Percentiles rank a stretch among this genome's conserved stretches.
These are phyloP conservation scores for Phenganax subtilis DNA, from an alignment of 92 coral and sea anemone genomes.

Conservation along the genomic window DNA sequence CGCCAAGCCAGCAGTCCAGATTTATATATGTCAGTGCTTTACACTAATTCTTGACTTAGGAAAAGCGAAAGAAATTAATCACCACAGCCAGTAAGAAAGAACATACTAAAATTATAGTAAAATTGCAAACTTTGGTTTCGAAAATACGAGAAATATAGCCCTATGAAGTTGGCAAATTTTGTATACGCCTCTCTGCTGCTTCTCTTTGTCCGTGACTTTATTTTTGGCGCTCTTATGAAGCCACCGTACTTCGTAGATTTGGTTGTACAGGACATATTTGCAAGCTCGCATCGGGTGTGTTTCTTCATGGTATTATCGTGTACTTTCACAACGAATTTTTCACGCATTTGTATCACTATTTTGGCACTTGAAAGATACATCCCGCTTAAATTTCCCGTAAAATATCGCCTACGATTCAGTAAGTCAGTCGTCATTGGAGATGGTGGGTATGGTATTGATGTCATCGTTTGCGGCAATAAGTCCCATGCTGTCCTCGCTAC, in stretches of 20 bases:
- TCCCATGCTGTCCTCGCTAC: not conserved
- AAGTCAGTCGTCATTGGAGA: slow-evolving; percentile 1
- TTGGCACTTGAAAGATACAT: slow-evolving; percentile 18
- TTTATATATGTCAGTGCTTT: too few species aligned
- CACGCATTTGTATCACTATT: not conserved
- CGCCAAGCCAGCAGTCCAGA: too few species aligned
- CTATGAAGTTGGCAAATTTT: too few species aligned
- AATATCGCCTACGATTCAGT: slow-evolving; percentile 12
- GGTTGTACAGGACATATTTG: not conserved
- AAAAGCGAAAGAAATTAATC: too few species aligned
- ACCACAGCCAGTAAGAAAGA: not conserved
- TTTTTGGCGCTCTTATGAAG: not conserved
- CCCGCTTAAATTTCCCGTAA: slow-evolving; percentile 12
- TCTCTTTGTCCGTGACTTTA: slow-evolving; percentile 19
- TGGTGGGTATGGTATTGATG: not conserved
- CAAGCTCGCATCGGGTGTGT: not conserved
- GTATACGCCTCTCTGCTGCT: not conserved
- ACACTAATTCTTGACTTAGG: too few species aligned
- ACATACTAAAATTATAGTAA: too few species aligned
- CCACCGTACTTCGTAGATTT: slow-evolving; percentile 5
- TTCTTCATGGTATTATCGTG: not conserved
- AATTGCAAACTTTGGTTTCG: too few species aligned
- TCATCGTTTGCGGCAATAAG: not conserved
- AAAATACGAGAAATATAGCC: too few species aligned
- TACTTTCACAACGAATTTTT: not conserved